A percentile compares a stretch with the other conserved stretches of the same genome.
phyloP scores from a whole-genome alignment of 2,113 vertebrate species.

The Rhabdomys dilectus region DNA sequence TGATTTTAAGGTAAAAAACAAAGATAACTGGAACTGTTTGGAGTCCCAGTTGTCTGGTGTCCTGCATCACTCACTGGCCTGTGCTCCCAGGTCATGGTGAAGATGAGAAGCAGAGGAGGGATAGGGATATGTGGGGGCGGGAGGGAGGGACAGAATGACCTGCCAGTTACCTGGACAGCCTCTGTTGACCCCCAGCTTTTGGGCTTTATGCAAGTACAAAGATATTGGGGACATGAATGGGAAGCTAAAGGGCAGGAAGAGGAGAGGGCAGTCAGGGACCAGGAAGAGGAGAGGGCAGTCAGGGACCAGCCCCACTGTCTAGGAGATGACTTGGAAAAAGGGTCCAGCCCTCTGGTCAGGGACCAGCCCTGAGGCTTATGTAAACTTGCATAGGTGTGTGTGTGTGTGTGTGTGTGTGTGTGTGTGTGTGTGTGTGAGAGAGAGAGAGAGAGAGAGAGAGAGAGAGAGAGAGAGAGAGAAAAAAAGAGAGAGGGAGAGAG shows the following conservation, averaged over 20 bases:
- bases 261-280: slow-evolving; percentile 45
- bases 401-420: not conserved
- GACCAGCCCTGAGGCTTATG: slow-evolving; percentile 74
- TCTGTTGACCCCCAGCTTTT: slow-evolving; percentile 22
- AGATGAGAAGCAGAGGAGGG: not conserved
- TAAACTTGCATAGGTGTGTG: slow-evolving; percentile 62
- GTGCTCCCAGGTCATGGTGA: not conserved
- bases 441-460: too few species aligned
- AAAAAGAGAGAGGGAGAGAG: too few species aligned
- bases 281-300: not conserved
- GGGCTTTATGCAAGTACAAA: slow-evolving; percentile 22
- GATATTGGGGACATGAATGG: not conserved
- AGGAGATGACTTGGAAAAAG: slow-evolving; percentile 53
- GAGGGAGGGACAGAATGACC: not conserved
- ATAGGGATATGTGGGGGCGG: accelerated
- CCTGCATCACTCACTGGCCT: not conserved
- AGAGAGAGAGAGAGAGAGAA: too few species aligned
- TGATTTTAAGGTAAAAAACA: slow-evolving; percentile 47
- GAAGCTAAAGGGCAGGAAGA: not conserved
- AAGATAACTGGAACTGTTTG: slow-evolving; percentile 1
- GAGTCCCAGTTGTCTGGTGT: slow-evolving; percentile 16
- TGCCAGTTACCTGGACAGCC: not conserved
- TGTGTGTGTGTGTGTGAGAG: not conserved
- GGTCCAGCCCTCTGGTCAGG: slow-evolving; percentile 76
- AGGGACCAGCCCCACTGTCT: slow-evolving; percentile 75